These are phyloP conservation scores for Cydia fagiglandana DNA, from an alignment of 1,140 invertebrate genomes.

Conservation along the genomic window DNA sequence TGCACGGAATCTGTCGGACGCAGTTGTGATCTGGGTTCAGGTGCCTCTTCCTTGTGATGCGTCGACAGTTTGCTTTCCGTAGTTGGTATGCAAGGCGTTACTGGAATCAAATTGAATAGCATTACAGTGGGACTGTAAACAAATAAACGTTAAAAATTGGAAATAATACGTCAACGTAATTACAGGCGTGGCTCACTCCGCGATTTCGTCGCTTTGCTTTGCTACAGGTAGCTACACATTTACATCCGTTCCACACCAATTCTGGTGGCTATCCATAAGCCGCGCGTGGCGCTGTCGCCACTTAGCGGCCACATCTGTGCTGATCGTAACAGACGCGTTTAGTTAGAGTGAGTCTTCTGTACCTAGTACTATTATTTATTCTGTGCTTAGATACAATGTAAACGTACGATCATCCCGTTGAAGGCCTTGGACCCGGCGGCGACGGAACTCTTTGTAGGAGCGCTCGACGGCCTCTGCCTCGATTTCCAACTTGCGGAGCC, in stretches of 20 bases:
- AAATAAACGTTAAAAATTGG: too few species aligned
- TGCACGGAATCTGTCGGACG: conserved; percentile 36
- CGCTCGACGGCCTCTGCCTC: conserved; percentile 67
- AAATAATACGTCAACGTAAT: too few species aligned
- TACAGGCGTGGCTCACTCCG: too few species aligned
- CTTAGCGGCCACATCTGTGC: too few species aligned
- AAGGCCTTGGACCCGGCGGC: background rate
- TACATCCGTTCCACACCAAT: too few species aligned
- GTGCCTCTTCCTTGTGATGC: background rate
- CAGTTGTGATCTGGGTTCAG: background rate
- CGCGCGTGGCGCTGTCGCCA: too few species aligned
- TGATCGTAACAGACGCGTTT: too few species aligned
- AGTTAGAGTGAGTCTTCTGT: too few species aligned
- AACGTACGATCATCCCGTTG: background rate
- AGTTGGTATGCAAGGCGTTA: background rate
- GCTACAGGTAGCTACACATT: too few species aligned
- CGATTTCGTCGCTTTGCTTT: too few species aligned
- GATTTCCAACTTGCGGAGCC: conserved; percentile 64
- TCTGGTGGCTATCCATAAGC: too few species aligned
- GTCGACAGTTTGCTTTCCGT: background rate
- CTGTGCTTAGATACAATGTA: background rate
- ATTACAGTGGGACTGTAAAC: background rate
- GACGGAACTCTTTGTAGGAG: conserved; percentile 59
- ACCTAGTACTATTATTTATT: too few species aligned
- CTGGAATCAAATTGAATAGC: conserved; percentile 36